These are phyloP conservation scores for Plutomurus gul DNA, from an alignment of 1,140 invertebrate genomes.

Conservation along the genomic window DNA sequence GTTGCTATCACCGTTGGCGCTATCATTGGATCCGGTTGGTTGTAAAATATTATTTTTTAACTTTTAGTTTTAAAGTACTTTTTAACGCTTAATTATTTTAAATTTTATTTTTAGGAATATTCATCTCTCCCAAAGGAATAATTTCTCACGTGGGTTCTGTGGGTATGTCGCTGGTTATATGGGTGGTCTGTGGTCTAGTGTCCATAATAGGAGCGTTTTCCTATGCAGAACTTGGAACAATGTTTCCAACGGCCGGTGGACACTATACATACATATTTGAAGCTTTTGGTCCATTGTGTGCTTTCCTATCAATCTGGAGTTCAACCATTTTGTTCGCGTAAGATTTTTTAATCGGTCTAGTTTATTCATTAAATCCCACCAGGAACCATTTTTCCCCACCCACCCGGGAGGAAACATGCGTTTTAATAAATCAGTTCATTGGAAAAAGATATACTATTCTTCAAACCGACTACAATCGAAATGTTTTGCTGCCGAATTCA, in stretches of 20 bases:
- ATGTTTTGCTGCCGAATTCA: background rate
- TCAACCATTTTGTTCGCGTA: constrained; percentile 79
- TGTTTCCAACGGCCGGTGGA: constrained; percentile 93
- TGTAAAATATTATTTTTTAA: background rate
- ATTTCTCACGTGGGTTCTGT: constrained; percentile 62
- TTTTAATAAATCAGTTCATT: too few relatives aligned
- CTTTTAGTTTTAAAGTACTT: background rate
- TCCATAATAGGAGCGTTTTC: constrained; percentile 64
- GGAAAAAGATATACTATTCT: too few relatives aligned
- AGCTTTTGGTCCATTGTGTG: constrained; percentile 87
- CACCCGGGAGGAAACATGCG: too few relatives aligned
- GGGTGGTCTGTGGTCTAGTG: constrained; percentile 62
- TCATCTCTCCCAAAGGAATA: constrained; percentile 65
- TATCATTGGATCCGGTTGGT: constrained; percentile 86
- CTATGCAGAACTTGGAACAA: constrained; percentile 93
- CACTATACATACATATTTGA: constrained; percentile 96
- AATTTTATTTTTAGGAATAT: constrained; percentile 59
- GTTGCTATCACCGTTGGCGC: constrained; percentile 90
- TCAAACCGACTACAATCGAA: background rate
- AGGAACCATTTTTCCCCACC: too few relatives aligned
- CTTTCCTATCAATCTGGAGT: constrained; percentile 93
- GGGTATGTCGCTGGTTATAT: constrained; percentile 62
- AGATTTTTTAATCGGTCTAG: too few relatives aligned
- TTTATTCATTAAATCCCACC: too few relatives aligned
- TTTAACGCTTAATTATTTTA: background rate